Evolutionary conservation across 2,888 invertebrate genomes (phyloP).

Genomic region (Leptinotarsa peninsularis): DNA sequence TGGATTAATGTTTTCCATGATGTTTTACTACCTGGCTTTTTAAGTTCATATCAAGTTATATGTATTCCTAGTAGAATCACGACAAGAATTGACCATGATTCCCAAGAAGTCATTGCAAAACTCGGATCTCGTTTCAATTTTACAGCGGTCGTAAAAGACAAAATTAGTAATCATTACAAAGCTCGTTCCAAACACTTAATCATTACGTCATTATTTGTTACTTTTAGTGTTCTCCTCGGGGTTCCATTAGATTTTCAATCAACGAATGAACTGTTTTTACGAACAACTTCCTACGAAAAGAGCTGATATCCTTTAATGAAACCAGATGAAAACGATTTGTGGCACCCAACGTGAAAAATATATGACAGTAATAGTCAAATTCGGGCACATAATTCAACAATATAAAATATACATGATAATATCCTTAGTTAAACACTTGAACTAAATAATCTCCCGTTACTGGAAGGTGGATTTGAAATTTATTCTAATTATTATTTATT

Average conservation of each 20-base stretch:
- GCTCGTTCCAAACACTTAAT: not conserved
- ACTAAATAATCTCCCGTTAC: no score
- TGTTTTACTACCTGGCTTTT: no score
- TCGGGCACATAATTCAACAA: no score
- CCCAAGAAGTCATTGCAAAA: not conserved
- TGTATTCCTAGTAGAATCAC: not conserved
- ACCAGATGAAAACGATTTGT: no score
- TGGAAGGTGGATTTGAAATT: no score
- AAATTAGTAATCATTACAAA: not conserved
- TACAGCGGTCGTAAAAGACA: not conserved
- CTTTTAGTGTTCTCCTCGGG: not conserved
- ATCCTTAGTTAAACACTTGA: no score
- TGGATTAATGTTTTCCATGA: no score
- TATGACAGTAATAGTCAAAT: no score
- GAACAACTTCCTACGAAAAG: not conserved
- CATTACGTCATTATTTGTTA: constrained; percentile 7
- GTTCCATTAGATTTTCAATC: not conserved
- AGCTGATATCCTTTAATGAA: not conserved
- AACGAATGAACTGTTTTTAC: not conserved
- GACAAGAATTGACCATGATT: not conserved
- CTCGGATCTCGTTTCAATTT: not conserved
- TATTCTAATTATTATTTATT: no score
- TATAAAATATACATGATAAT: no score
- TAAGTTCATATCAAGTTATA: not conserved
- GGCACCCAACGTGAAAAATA: no score